Evolutionary conservation across 92 coral and sea anemone species (phyloP), one percentile per base, ranked within the genome.

Genomic region (Pocillopora meandrina): DNA sequence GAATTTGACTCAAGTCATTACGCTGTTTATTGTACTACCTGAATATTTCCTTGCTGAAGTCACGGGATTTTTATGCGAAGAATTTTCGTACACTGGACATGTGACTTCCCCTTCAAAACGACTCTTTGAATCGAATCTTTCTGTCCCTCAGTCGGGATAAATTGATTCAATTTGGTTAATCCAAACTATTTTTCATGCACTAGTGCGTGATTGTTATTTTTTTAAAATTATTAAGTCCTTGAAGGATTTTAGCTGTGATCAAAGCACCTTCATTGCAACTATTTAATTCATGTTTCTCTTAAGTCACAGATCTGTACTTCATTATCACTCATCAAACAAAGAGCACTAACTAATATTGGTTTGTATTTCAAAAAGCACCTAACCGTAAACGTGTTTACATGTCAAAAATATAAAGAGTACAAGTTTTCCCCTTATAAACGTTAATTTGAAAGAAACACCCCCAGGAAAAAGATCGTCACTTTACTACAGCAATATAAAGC

Each of bases 331-430:
- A 62, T 57, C 49, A 52, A 63, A 49, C 65, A 73, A 57, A 52
- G 79, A 83, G 20, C 80, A 56, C 74, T 47, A 56, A 71, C 74
- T 61, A 42, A 83, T 74, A 83, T 83, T 80, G 56, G 73, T 74
- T 82, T 62, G 71, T 47, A 72, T 33, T 69, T 9, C 11, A 73
- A 73, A 49, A 49, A 61, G 59, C 74, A 42, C 52, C 52, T 42
- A 72, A 73, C 49, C 65, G 65, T 70, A 74, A 72, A 72, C 19
- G 86, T 42, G 52, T 63, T 83, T 26, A 26, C 80, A 55, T 74
- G 86, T 74, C 56, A 49, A 18, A 36, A 36, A 72, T 52, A 18
- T 20, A 76, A 77, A 71, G 73, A 13, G 10, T 20, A 55, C 21
- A 4, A 36, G n/a, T 82, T 61, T 55, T 63, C 12, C 52, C 63